A percentile compares a stretch with the other conserved stretches of the same genome.
Conservation (phyloP, 2,888 invertebrate genomes). For the Villa cingulata region DNA sequence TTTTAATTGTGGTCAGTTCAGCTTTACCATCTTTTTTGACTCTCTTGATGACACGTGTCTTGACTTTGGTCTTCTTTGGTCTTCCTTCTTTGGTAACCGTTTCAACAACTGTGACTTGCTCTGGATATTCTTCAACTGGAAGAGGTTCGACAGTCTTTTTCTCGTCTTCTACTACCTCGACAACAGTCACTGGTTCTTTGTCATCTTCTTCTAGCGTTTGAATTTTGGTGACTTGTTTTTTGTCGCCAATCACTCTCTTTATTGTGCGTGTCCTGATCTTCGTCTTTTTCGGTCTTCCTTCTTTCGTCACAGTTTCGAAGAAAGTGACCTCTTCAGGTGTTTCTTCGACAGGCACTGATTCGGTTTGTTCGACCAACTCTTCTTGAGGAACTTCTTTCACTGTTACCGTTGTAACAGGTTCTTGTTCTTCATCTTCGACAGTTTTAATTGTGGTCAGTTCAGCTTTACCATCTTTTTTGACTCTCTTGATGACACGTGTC, state of each 20-base stretch:
- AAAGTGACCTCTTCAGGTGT: too few relatives aligned
- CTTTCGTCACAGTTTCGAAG: too few relatives aligned
- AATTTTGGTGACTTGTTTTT: conserved; percentile 30
- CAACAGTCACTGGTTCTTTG: conserved; percentile 25
- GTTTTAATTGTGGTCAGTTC: conserved; percentile 29
- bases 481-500: conserved; percentile 28
- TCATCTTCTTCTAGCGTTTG: conserved; percentile 29
- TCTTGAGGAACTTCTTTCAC: conserved; percentile 15
- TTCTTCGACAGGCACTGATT: too few relatives aligned
- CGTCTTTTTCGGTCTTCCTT: too few relatives aligned
- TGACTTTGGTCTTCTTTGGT: conserved; percentile 21
- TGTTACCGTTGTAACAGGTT: conserved; percentile 24
- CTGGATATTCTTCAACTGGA: conserved; percentile 15
- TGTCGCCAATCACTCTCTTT: conserved; percentile 14
- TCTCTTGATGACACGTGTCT: conserved; percentile 30
- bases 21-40: conserved; percentile 24
- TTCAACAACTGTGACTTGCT: conserved; percentile 29
- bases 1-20: conserved; percentile 26
- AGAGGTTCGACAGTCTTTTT: too few relatives aligned
- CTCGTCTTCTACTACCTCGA: conserved; percentile 12
- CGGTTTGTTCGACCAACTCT: too few relatives aligned
- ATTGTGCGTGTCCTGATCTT: conserved; percentile 27
- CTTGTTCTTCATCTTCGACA: conserved; percentile 24
- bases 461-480: conserved; percentile 25
- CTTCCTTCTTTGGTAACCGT: conserved; percentile 18